Conservation (phyloP, 2,797 vertebrate genomes). For the Trichosurus vulpecula region DNA sequence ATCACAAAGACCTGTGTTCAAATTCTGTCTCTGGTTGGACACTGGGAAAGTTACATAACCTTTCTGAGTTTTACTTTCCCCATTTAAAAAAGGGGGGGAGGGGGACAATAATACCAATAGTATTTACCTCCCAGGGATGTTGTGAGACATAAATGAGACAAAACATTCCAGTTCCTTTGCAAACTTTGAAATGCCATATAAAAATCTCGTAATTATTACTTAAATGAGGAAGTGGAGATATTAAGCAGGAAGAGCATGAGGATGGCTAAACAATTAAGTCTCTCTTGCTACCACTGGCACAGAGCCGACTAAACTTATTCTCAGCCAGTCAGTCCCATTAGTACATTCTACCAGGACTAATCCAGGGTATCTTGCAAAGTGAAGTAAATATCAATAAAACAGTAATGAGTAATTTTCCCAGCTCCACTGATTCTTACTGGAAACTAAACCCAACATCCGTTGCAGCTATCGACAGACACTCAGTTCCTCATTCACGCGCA, state of each 20-base stretch:
- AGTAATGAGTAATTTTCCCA: conserved; percentile 83
- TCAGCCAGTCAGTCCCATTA: conserved; percentile 78
- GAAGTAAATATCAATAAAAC: conserved; percentile 83
- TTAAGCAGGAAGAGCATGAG: conserved; percentile 1
- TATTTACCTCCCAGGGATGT: background rate
- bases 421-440: conserved; percentile 83
- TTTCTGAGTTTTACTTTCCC: background rate
- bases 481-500: conserved; percentile 33
- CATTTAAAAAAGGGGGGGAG: background rate
- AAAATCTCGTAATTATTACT: background rate
- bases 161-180: background rate
- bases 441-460: conserved; percentile 80
- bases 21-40: background rate
- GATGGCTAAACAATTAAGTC: conserved; percentile 48
- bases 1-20: background rate
- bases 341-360: conserved; percentile 65
- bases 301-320: conserved; percentile 78
- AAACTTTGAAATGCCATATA: background rate
- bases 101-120: background rate
- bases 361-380: conserved; percentile 77
- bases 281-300: conserved; percentile 76
- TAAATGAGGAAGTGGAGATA: background rate
- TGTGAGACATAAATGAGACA: background rate
- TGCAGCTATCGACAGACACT: conserved; percentile 78
- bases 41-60: background rate